Evolutionary conservation across 2,888 invertebrate species (phyloP).

Genomic region (Andrena bicolor): DNA sequence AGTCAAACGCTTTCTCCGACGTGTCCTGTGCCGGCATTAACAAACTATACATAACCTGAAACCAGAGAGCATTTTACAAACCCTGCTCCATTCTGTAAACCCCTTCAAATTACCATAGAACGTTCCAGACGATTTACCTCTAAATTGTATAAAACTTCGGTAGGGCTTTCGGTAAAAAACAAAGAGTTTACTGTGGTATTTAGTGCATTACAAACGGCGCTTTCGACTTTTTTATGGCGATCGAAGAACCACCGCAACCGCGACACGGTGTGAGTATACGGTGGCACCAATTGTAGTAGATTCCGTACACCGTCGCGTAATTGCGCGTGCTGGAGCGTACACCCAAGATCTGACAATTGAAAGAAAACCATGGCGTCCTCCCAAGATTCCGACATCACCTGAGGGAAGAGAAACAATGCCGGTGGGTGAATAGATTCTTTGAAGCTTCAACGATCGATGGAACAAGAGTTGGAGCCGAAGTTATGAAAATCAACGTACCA

Average conservation of each 20-base stretch:
- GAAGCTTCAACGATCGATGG: not conserved
- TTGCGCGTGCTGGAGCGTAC: constrained; percentile 91
- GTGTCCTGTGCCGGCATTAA: constrained; percentile 96
- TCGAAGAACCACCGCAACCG: constrained; percentile 87
- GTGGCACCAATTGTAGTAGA: constrained; percentile 92
- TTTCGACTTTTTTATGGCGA: constrained; percentile 80
- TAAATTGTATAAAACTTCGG: constrained; percentile 91
- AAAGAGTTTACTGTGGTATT: constrained; percentile 87
- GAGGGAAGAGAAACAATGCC: constrained; percentile 50
- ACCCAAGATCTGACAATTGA: constrained; percentile 95
- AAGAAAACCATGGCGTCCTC: constrained; percentile 93
- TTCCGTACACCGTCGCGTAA: constrained; percentile 94
- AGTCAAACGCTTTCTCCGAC: constrained; percentile 90
- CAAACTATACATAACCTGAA: constrained; percentile 93
- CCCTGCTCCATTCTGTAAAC: not conserved
- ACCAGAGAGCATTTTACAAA: constrained; percentile 42
- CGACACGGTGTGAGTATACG: constrained; percentile 89
- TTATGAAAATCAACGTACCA: constrained; percentile 87
- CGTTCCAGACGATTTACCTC: constrained; percentile 85
- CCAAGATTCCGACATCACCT: constrained; percentile 93
- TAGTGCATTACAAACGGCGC: constrained; percentile 77
- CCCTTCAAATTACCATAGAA: not conserved
- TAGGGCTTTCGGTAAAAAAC: constrained; percentile 90
- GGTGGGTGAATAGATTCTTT: not conserved
- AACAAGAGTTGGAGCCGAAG: not conserved